Percentiles rank a stretch among this genome's conserved stretches.
These are phyloP conservation scores for Sebastes iracundus DNA, from an alignment of 2,797 vertebrate genomes.

Conservation along the genomic window DNA sequence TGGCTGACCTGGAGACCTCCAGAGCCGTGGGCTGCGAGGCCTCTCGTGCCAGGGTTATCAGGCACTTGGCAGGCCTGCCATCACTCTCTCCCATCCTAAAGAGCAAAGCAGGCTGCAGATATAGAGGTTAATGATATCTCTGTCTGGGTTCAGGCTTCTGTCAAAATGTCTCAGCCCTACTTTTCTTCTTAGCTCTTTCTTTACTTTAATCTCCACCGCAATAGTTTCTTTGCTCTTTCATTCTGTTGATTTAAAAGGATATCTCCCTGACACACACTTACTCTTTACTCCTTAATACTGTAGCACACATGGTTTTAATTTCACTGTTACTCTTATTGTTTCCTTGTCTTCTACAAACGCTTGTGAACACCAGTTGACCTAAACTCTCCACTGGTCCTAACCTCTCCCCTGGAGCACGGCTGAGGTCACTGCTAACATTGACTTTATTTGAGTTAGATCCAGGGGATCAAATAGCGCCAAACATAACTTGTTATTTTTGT, in stretches of 20 bases:
- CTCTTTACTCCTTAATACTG: not conserved
- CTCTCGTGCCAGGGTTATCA: constrained; percentile 72
- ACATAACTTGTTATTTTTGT: constrained; percentile 78
- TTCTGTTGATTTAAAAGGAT: not conserved
- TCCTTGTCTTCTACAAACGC: not conserved
- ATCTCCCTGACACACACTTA: not conserved
- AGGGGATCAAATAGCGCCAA: constrained; percentile 72
- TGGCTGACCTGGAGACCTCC: constrained; percentile 43
- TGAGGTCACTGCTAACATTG: constrained; percentile 69
- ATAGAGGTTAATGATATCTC: constrained; percentile 39
- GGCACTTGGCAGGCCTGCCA: constrained; percentile 60
- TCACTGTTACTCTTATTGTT: not conserved
- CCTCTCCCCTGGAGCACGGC: constrained; percentile 43
- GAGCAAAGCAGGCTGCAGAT: constrained; percentile 36
- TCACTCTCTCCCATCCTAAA: constrained; percentile 48
- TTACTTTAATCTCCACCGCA: not conserved
- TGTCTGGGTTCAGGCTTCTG: not conserved
- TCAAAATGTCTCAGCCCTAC: not conserved
- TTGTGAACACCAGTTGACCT: constrained; percentile 51
- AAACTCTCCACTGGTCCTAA: constrained; percentile 34
- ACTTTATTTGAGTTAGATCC: constrained; percentile 69
- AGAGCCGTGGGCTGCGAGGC: constrained; percentile 24
- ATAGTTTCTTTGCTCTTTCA: not conserved
- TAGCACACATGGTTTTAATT: not conserved
- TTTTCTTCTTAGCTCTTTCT: not conserved